Base-by-base conservation (phyloP, 2,113 vertebrate genomes). In the Datnioides undecimradiatus region DNA sequence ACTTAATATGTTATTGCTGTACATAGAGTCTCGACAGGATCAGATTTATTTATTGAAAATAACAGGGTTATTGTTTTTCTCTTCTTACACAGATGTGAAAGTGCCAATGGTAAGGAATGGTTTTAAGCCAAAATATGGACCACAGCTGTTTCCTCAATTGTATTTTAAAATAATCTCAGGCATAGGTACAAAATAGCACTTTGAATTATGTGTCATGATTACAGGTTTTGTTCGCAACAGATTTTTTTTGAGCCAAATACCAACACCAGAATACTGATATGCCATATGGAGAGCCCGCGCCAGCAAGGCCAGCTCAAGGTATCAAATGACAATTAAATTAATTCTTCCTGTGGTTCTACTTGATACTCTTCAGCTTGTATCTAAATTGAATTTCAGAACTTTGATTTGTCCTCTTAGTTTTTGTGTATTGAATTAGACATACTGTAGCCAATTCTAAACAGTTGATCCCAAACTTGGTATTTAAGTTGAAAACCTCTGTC, bases 131-230 rank as follows among this genome's bases (percentile, higher is more conserved):
- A 49, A 76, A 83, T 81, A 48, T 69, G 79, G 77, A 82, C 80
- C 76, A 81, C 25, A 34, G 72, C 79, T 76, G 70, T 85, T 80
- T 80, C 80, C 80, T 85, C 23, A 77, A 84, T 90, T 87, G 62
- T 88, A 82, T 73, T 87, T 79, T 65, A 23, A 90, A 84, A 87
- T 75, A 83, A 88, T 85, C 87, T 93, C 87, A 87, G 90, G 90
- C 81, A 85, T 84, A 83, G 77, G 71, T 88, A 87, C 72, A 86
- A 88, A 87, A 88, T 54, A 91, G 90, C 93, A 93, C 92, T 91
- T 88, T 91, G 74, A 85, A 84, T 80, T 48, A 82, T 76, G 72
- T 89, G 72, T 69, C 65, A 62, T 58, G 25, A 59, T 54, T 73
- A 27, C 43, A 64, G 48, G 62, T 82, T 80, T 82, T 68, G 66